Percentiles rank a stretch among this genome's conserved stretches.
phyloP scores from a whole-genome alignment of 2,888 invertebrate genomes.

The Cosmopolites sordidus region DNA sequence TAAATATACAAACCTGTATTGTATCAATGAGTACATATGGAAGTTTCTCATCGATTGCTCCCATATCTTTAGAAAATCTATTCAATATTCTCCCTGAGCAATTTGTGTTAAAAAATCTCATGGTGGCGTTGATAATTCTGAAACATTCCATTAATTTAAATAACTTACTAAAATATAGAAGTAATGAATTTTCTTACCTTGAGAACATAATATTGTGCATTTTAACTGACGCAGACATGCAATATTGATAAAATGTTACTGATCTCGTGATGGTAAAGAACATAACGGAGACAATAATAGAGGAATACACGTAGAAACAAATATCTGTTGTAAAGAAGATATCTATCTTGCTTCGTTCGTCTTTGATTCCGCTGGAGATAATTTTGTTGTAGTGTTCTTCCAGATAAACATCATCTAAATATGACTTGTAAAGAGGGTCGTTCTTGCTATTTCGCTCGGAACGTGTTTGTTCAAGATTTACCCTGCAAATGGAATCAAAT shows the following conservation, averaged over 20 bases:
- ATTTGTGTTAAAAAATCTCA: constrained; percentile 66
- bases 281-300: constrained; percentile 39
- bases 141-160: constrained; percentile 2
- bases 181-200: constrained; percentile 38
- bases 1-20: constrained; percentile 41
- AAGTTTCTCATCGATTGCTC: constrained; percentile 53
- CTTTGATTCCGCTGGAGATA: constrained; percentile 4
- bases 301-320: constrained; percentile 36
- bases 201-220: constrained; percentile 54
- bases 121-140: constrained; percentile 57
- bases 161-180: too few relatives aligned
- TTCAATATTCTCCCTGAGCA: constrained; percentile 62
- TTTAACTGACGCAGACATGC: constrained; percentile 52
- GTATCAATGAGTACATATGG: constrained; percentile 52
- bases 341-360: constrained; percentile 18
- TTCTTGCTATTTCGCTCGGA: constrained; percentile 26
- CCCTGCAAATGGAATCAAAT: constrained; percentile 36
- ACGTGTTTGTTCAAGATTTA: constrained; percentile 39
- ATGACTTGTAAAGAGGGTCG: constrained; percentile 25
- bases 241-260: constrained; percentile 51
- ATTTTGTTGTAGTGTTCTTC: constrained; percentile 28
- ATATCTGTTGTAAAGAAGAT: constrained; percentile 31
- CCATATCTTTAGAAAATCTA: constrained; percentile 69
- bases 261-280: constrained; percentile 49
- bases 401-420: constrained; percentile 27